Evolutionary conservation across 1,140 invertebrate species (phyloP).

Genomic region (Melipona quadrifasciata): DNA sequence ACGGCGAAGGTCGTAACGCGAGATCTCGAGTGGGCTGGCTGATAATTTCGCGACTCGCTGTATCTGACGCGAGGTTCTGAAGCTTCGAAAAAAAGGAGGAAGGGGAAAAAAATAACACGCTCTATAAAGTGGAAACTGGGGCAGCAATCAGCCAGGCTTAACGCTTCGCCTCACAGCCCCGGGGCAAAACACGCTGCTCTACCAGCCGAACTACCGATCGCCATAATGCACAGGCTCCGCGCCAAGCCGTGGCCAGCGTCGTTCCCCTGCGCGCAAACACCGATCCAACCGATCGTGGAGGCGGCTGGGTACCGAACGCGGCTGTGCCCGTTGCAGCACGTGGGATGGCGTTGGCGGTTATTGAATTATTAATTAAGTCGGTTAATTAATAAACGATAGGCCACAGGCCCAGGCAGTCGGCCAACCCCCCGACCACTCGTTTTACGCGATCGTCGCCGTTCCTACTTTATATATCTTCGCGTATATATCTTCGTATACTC

Average conservation of each 20-base stretch:
- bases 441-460: slow-evolving; percentile 40
- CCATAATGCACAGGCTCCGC: background rate
- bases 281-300: slow-evolving; percentile 15
- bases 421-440: slow-evolving; percentile 37
- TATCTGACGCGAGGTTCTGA: no score
- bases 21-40: no score
- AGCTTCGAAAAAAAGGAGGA: no score
- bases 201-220: background rate
- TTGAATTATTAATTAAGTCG: slow-evolving; percentile 76
- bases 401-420: slow-evolving; percentile 47
- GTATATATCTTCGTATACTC: slow-evolving; percentile 45
- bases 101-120: background rate
- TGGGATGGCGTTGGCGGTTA: slow-evolving; percentile 63
- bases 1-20: no score
- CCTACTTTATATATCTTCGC: background rate
- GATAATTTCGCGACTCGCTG: no score
- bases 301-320: background rate
- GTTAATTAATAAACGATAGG: slow-evolving; percentile 75
- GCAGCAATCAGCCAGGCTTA: background rate
- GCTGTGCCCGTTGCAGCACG: background rate
- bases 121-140: background rate
- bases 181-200: background rate
- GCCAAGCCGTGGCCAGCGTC: slow-evolving; percentile 22
- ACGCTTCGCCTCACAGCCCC: background rate
- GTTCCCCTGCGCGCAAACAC: slow-evolving; percentile 31